Evolutionary conservation across 2,888 invertebrate species (phyloP), one percentile per base, ranked within the genome.

Genomic region (Rotaria socialis): DNA sequence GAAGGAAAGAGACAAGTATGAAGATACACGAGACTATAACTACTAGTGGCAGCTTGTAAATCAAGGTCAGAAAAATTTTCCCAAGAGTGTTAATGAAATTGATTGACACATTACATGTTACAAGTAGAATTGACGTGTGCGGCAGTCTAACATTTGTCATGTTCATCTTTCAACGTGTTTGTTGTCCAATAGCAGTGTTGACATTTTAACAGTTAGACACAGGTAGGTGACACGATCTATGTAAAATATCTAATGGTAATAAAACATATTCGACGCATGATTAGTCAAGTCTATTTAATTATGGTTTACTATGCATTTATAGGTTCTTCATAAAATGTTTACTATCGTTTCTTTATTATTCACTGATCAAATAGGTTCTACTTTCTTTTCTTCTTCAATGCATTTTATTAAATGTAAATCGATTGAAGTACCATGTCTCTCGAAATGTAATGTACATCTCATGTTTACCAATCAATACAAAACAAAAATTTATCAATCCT

Each of bases 31-130:
- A 67, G 27, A 35, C 67, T 67, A 67, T 67, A 35, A 35, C 35
- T 7, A 35, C 27, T 27, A 67, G 27, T 67, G 16, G 19, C 27
- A 67, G 35, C 19, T 67, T 67, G 35, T 24, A 7, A 8, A 67
- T 67, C 67, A 67, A 67, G 67, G 67, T 19, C 35, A 41, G 35
- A 24, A 56, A 56, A 56, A 6, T 8, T 24, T 56, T 56, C 19
- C 35, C 35, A 27, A 5, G 35, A 35, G 67, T 67, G 67, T 35
- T 67, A 67, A 67, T 35, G 67, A 67, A 35, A 67, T 67, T 67
- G 67, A 67, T 67, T 67, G 35, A 19, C 67, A 67, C 67, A 27
- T 67, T 35, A 67, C 67, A 41, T 67, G 67, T 67, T 67, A 35
- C 35, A 35, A 67, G 35, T 67, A 16, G 24, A 67, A 67, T 19